Percentiles rank a stretch among this genome's conserved stretches.
These are phyloP conservation scores for Diaphora mendica DNA, from an alignment of 2,888 invertebrate genomes.

Conservation along the genomic window DNA sequence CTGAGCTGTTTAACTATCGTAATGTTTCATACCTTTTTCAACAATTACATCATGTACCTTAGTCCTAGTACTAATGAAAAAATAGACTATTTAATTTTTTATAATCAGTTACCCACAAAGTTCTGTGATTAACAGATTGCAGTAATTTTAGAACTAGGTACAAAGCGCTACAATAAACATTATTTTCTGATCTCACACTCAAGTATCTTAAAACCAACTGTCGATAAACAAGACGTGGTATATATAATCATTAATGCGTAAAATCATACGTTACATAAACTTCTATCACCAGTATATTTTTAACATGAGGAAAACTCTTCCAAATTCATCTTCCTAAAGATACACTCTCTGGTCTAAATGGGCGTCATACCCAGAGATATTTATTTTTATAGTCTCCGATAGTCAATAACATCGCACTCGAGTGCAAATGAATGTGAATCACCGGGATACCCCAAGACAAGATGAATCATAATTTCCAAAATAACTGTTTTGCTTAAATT, in stretches of 20 bases:
- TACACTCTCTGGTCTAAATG: neutral
- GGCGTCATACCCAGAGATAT: neutral
- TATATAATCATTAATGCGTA: neutral
- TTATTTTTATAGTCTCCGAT: neutral
- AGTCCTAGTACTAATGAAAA: too few relatives aligned
- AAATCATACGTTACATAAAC: neutral
- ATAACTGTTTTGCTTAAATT: neutral
- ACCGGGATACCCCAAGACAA: neutral
- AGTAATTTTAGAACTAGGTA: neutral
- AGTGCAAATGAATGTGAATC: neutral
- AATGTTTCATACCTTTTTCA: too few relatives aligned
- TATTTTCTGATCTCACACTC: neutral
- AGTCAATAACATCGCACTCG: neutral
- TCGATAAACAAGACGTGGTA: constrained; percentile 11
- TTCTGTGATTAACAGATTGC: neutral
- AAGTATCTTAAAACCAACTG: constrained; percentile 4
- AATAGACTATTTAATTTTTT: too few relatives aligned
- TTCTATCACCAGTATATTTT: constrained; percentile 5
- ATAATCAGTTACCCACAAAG: neutral
- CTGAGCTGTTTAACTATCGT: too few relatives aligned
- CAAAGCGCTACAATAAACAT: neutral
- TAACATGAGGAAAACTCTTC: constrained; percentile 7
- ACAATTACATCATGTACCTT: too few relatives aligned
- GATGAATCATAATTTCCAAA: neutral
- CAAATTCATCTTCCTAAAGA: neutral